Base-by-base conservation (phyloP, 1,140 invertebrate genomes). In the Akabosia matsudoensis region DNA sequence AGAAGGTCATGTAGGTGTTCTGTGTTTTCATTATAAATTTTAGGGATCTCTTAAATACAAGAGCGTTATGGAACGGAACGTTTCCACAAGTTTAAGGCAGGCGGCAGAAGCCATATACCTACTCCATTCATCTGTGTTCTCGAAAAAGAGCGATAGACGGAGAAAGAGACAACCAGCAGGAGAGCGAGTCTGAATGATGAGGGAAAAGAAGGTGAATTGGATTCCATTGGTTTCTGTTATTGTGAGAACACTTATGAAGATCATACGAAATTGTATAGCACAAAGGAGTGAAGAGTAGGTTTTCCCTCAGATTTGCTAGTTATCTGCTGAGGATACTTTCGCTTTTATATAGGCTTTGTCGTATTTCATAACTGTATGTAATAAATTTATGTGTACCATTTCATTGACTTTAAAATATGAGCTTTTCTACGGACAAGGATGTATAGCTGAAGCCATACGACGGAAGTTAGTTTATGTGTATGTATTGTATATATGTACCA, bases 151-250 rank as follows among this genome's bases (percentile, higher is more conserved):
- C 7, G 54, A 22, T 7, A 61, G 54, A 61, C 54, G 54, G 7
- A 22, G 4, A 61, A 61, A 61, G 24, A 45, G 54, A 22, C 54
- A 45, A 18, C 37, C 37, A 10, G 18, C 37, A 18, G 7, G 37
- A 61, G n/a, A 61, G 14, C 4, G 54, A 24, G 54, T 16, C 13
- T 16, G 54, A 61, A 24, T 4, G n/a, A 61, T 7, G 24, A n/a
- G 54, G 54, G 54, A 61, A 61, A 61, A 61, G 54, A 61, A 61
- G 54, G 54, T n/a, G 54, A 24, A 61, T 61, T 61, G 54, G 54
- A 61, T 61, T 61, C 54, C 24, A 61, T 61, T 61, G 54, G 10
- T 22, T 61, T 13, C 54, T 61, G 54, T 61, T 61, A 61, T 61
- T 61, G 54, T 61, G 54, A 61, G 54, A 61, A 22, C 54, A 61